These are phyloP conservation scores for Dendroctonus ponderosae DNA, from an alignment of 1,140 invertebrate genomes.

Conservation along the genomic window DNA sequence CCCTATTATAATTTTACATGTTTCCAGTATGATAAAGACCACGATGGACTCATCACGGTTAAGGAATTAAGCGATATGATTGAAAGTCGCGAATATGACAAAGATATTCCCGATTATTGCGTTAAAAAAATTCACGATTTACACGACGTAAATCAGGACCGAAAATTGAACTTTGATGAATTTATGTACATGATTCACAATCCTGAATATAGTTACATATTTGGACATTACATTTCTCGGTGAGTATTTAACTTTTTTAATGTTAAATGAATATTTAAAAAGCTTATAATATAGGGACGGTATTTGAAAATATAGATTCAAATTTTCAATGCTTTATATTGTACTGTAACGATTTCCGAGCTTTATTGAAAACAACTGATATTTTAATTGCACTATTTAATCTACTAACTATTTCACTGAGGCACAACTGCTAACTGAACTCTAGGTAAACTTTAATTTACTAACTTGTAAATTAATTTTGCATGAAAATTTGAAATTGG, in stretches of 20 bases:
- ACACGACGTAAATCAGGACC: slow-evolving; percentile 71
- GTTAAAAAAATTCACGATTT: slow-evolving; percentile 68
- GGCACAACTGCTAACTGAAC: too few relatives aligned
- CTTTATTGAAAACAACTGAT: background rate
- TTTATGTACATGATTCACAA: slow-evolving; percentile 75
- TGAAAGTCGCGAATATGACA: slow-evolving; percentile 62
- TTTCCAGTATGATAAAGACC: slow-evolving; percentile 71
- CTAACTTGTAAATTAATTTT: too few relatives aligned
- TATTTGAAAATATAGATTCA: slow-evolving; percentile 4
- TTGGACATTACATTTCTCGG: slow-evolving; percentile 52
- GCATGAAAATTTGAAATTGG: too few relatives aligned
- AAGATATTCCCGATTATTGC: slow-evolving; percentile 71
- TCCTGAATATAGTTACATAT: slow-evolving; percentile 61
- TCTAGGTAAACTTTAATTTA: too few relatives aligned
- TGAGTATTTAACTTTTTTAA: slow-evolving; percentile 16
- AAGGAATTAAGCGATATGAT: slow-evolving; percentile 64
- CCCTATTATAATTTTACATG: slow-evolving; percentile 10
- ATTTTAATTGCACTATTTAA: too few relatives aligned
- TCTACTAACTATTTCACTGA: too few relatives aligned
- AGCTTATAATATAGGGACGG: background rate
- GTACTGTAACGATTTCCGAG: too few relatives aligned
- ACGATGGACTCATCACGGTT: slow-evolving; percentile 71
- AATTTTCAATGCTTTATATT: background rate
- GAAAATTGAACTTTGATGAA: slow-evolving; percentile 73
- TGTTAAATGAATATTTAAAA: slow-evolving; percentile 2